A percentile compares a stretch with the other conserved stretches of the same genome.
Evolutionary conservation across 2,113 vertebrate species (phyloP).

Genomic region (Odobenus rosmarus): DNA sequence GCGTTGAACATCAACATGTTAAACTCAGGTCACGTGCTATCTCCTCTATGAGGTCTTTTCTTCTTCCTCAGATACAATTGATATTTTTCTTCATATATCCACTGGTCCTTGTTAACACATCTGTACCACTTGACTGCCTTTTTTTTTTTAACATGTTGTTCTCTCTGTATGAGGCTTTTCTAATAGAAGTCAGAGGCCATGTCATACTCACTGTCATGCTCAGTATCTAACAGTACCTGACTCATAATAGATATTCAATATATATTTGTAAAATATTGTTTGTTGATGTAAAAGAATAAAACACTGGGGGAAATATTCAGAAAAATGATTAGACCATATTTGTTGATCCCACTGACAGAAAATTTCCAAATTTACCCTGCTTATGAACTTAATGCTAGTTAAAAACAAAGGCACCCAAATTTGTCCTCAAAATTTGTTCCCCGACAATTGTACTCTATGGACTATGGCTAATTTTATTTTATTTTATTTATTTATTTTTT

Average conservation of each 20-base stretch:
- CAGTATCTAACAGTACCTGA: background rate
- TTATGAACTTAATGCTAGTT: background rate
- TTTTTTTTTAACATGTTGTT: background rate
- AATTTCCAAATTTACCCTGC: background rate
- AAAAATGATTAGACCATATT: background rate
- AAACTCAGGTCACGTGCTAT: background rate
- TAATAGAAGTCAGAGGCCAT: background rate
- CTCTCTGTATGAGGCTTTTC: background rate
- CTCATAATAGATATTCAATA: background rate
- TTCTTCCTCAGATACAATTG: background rate
- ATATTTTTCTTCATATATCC: background rate
- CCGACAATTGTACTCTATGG: background rate
- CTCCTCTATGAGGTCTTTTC: background rate
- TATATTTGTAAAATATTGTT: background rate
- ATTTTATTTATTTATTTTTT: no score
- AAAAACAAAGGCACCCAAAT: background rate
- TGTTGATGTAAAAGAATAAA: constrained; percentile 30
- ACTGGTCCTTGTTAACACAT: background rate
- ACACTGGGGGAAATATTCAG: background rate
- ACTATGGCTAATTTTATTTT: background rate
- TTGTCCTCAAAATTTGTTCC: background rate
- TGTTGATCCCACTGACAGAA: background rate
- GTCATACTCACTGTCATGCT: background rate
- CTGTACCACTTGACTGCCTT: background rate
- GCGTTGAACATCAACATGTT: background rate